These are phyloP conservation scores for Bradysia coprophila DNA, from an alignment of 1,140 invertebrate species.

Conservation along the genomic window DNA sequence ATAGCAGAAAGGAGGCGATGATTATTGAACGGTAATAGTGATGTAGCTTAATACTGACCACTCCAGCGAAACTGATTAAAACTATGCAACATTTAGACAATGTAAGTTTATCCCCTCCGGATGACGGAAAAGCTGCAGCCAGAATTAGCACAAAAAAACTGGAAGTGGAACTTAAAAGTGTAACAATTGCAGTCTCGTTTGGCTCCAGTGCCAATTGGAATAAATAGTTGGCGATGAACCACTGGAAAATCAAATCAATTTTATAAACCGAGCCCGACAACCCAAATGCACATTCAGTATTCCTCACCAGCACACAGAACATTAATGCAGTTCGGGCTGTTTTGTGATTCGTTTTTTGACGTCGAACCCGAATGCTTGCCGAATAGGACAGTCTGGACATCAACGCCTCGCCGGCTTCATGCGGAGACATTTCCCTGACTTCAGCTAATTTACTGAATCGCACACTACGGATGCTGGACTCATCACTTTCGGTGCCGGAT, in stretches of 20 bases:
- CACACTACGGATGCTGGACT: slow-evolving; percentile 53
- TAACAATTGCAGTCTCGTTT: slow-evolving; percentile 57
- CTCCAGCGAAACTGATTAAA: slow-evolving; percentile 53
- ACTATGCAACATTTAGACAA: slow-evolving; percentile 65
- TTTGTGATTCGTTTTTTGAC: slow-evolving; percentile 28
- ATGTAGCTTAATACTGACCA: slow-evolving; percentile 43
- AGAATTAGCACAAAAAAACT: slow-evolving; percentile 68
- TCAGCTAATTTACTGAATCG: slow-evolving; percentile 74
- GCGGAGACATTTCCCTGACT: slow-evolving; percentile 60
- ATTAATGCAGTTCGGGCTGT: slow-evolving; percentile 52
- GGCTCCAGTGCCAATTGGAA: slow-evolving; percentile 60
- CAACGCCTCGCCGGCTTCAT: slow-evolving; percentile 65
- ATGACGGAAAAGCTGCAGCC: slow-evolving; percentile 62
- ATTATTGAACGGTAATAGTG: too few species aligned
- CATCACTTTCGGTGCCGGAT: slow-evolving; percentile 69
- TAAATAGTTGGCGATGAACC: slow-evolving; percentile 65
- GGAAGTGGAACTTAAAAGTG: slow-evolving; percentile 64
- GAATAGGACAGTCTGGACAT: slow-evolving; percentile 70
- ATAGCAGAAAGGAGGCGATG: too few species aligned
- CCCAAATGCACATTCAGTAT: neutral
- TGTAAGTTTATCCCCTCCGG: slow-evolving; percentile 55
- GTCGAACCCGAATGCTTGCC: slow-evolving; percentile 44
- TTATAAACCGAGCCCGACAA: neutral
- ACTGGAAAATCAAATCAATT: slow-evolving; percentile 31
- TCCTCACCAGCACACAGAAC: slow-evolving; percentile 60